phyloP scores from a whole-genome alignment of 2,888 invertebrate species.

The Bellardia pandia region DNA sequence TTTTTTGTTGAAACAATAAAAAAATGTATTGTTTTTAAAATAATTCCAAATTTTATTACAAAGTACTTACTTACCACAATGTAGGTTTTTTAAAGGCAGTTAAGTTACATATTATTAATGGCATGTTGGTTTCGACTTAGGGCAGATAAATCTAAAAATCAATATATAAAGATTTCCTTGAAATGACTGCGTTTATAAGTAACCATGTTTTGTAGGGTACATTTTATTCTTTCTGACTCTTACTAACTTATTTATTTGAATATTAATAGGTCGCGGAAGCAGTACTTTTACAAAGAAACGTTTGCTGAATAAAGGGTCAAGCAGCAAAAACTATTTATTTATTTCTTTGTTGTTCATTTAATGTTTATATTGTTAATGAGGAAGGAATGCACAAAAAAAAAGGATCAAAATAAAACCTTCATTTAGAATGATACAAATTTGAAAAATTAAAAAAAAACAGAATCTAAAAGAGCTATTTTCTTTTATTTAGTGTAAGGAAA shows the following conservation, averaged over 20 bases:
- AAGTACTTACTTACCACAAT: too few relatives aligned
- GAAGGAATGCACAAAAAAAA: background rate
- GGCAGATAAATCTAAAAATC: too few relatives aligned
- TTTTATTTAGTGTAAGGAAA: background rate
- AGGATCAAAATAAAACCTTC: background rate
- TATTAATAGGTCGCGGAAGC: background rate
- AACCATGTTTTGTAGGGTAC: background rate
- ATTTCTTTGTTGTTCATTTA: background rate
- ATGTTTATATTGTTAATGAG: slow-evolving; percentile 3
- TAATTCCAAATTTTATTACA: too few relatives aligned
- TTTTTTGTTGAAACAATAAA: too few relatives aligned
- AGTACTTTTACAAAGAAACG: background rate
- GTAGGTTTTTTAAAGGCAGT: too few relatives aligned
- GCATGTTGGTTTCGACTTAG: too few relatives aligned
- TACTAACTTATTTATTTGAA: background rate
- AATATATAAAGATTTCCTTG: too few relatives aligned
- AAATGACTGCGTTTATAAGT: background rate
- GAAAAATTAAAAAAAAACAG: background rate
- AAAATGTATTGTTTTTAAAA: too few relatives aligned
- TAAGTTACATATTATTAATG: too few relatives aligned
- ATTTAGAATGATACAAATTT: background rate
- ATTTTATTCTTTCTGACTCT: background rate
- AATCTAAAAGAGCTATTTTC: background rate
- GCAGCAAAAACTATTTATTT: background rate
- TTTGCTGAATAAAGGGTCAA: background rate